Evolutionary conservation across 2,888 invertebrate genomes (phyloP).

Genomic region (Diaphora mendica): DNA sequence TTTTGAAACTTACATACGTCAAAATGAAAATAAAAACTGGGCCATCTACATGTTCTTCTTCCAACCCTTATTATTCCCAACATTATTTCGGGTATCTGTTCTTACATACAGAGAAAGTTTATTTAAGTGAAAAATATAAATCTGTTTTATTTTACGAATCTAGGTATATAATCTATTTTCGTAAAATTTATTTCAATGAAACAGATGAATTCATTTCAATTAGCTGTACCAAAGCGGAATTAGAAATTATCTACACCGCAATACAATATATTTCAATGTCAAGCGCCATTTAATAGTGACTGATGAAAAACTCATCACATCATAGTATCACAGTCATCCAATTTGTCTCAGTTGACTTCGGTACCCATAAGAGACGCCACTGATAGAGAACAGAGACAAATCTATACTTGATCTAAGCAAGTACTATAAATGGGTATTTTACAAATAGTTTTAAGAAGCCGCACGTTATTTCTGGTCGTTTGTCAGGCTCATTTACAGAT

Average conservation of each 20-base stretch:
- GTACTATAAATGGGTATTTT: slow-evolving; percentile 6
- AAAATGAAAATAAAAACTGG: too few relatives aligned
- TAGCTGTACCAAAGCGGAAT: background rate
- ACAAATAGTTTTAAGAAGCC: background rate
- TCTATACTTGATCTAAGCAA: slow-evolving; percentile 11
- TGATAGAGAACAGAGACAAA: slow-evolving; percentile 14
- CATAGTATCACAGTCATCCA: slow-evolving; percentile 28
- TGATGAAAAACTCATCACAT: slow-evolving; percentile 25
- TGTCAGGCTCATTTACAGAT: background rate
- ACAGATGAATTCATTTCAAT: background rate
- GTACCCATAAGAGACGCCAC: background rate
- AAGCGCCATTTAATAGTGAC: slow-evolving; percentile 23
- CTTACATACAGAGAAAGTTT: too few relatives aligned
- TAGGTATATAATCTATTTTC: background rate
- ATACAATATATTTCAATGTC: slow-evolving; percentile 5
- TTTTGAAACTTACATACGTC: too few relatives aligned
- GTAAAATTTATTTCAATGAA: background rate
- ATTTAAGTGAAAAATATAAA: too few relatives aligned
- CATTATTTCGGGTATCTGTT: too few relatives aligned
- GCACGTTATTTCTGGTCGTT: background rate
- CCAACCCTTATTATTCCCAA: too few relatives aligned
- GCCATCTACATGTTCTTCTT: too few relatives aligned
- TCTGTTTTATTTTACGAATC: background rate
- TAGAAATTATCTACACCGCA: background rate
- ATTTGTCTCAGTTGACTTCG: slow-evolving; percentile 43